Conservation (phyloP, 2,797 vertebrate species). For the Melanotaenia parkinsoni region DNA sequence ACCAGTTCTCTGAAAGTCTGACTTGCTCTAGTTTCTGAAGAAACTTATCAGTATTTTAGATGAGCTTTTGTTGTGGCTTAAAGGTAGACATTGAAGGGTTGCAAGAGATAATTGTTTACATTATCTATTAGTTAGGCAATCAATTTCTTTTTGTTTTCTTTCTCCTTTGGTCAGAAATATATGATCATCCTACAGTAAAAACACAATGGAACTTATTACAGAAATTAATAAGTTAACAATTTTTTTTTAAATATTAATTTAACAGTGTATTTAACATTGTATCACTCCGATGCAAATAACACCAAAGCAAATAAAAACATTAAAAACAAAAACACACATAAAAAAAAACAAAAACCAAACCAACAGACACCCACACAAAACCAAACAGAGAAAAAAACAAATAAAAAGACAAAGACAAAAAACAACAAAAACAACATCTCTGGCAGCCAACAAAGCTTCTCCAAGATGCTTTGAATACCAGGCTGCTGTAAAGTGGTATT, state of each 20-base stretch:
- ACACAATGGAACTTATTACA: neutral
- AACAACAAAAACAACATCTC: too few relatives aligned
- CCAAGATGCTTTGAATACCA: neutral
- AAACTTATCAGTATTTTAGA: neutral
- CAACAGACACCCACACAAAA: too few relatives aligned
- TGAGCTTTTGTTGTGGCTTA: neutral
- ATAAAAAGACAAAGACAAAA: too few relatives aligned
- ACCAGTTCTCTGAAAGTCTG: slow-evolving; percentile 25
- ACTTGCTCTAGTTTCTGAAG: slow-evolving; percentile 22
- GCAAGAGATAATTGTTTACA: neutral
- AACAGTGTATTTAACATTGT: neutral
- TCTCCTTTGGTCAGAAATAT: neutral
- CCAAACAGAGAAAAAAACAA: too few relatives aligned
- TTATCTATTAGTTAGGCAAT: neutral
- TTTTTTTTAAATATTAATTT: too few relatives aligned
- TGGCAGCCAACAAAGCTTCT: neutral
- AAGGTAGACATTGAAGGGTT: neutral
- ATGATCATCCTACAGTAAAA: neutral
- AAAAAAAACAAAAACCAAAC: too few relatives aligned
- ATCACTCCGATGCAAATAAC: neutral
- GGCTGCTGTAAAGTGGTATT: neutral
- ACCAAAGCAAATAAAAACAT: too few relatives aligned
- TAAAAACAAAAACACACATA: too few relatives aligned
- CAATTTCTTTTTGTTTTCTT: neutral
- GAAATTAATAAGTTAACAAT: too few relatives aligned